phyloP scores from a whole-genome alignment of 1,140 invertebrate species.

The Agraylea sexmaculata region DNA sequence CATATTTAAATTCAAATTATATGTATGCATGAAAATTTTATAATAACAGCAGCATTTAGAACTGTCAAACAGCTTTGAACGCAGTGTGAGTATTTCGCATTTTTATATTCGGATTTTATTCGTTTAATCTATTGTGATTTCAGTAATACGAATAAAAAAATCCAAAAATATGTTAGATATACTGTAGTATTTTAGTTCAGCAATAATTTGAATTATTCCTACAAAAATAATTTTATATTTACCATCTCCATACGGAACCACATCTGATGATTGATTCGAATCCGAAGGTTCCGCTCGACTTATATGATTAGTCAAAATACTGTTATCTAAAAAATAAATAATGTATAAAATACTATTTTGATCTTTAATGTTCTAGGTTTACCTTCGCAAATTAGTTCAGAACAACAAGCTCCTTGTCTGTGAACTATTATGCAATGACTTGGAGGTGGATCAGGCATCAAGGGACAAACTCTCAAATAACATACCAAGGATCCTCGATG shows the following conservation, averaged over 20 bases:
- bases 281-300: constrained; percentile 17
- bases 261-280: constrained; percentile 13
- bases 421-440: constrained; percentile 57
- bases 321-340: constrained; percentile 24
- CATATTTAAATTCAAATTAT: too few relatives aligned
- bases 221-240: too few relatives aligned
- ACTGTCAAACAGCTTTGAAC: too few relatives aligned
- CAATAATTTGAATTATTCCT: too few relatives aligned
- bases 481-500: constrained; percentile 58
- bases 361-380: background rate
- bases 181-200: too few relatives aligned
- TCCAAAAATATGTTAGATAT: too few relatives aligned
- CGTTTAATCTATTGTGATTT: too few relatives aligned
- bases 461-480: constrained; percentile 59
- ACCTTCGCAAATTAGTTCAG: constrained; percentile 59
- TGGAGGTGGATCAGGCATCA: constrained; percentile 58
- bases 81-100: too few relatives aligned
- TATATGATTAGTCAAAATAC: constrained; percentile 18
- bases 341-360: background rate
- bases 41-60: too few relatives aligned
- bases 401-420: constrained; percentile 56
- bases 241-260: constrained; percentile 11
- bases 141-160: too few relatives aligned
- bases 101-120: too few relatives aligned
- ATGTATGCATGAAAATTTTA: too few relatives aligned